Percentiles rank a stretch among this genome's conserved stretches.
phyloP scores from a whole-genome alignment of 2,113 vertebrate genomes.

The Bos indicus region DNA sequence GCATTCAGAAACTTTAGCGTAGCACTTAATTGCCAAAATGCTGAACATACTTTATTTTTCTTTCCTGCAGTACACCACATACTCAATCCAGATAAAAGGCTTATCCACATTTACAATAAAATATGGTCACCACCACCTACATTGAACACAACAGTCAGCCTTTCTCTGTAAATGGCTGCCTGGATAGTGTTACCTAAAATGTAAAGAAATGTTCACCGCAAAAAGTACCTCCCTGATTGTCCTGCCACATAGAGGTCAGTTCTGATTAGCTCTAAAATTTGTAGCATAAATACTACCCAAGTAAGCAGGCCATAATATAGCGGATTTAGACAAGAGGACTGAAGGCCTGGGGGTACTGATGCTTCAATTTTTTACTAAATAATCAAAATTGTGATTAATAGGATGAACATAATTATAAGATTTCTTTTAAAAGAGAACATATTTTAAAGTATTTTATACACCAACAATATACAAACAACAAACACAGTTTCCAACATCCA shows the following conservation, averaged over 20 bases:
- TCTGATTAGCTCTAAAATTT: slow-evolving; percentile 30
- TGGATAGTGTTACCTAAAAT: not conserved
- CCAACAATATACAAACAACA: not conserved
- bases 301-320: not conserved
- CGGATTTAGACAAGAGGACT: not conserved
- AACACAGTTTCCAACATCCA: not conserved
- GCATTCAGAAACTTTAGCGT: not conserved
- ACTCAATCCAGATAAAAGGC: not conserved
- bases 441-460: slow-evolving; percentile 26
- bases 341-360: not conserved
- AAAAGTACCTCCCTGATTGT: slow-evolving; percentile 15
- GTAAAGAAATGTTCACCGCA: not conserved
- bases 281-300: not conserved
- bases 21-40: slow-evolving; percentile 26
- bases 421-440: not conserved
- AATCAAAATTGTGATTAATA: not conserved
- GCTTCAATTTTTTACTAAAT: not conserved
- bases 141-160: not conserved
- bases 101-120: not conserved
- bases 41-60: slow-evolving; percentile 6
- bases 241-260: not conserved
- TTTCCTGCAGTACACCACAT: not conserved
- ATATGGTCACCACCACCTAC: not conserved
- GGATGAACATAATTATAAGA: not conserved
- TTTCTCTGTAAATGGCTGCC: slow-evolving; percentile 14